Base-by-base conservation (phyloP, 2,888 invertebrate genomes). In the Charanyca ferruginea region DNA sequence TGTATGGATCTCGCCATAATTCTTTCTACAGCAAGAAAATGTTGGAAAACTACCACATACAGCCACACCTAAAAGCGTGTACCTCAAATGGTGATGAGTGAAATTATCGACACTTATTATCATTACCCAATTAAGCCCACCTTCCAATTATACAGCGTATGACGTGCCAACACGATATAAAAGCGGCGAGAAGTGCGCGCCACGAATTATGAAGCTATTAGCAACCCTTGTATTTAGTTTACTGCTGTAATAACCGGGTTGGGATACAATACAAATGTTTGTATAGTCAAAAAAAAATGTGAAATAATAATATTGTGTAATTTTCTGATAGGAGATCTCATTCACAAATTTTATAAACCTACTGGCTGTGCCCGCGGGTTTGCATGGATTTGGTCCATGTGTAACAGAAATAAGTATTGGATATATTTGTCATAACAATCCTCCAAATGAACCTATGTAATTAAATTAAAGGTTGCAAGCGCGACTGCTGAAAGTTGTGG, bases 151-250 rank as follows among this genome's bases (percentile, higher is more conserved):
- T n/a, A n/a, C n/a, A n/a, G n/a, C n/a, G n/a, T n/a, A 70, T 80
- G 62, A 49, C 80, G 80, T 80, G 80, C 65, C 70, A 62, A 51
- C 25, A 16, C 25, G 45, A 23, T 60, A 80, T 80, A 73, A 77
- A 69, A 22, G 64, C 48, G 57, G 32, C 48, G 16, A 74, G 60
- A 74, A 74, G 58, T 62, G 49, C 66, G 44, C 41, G 32, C 66
- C 32, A 60, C 73, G 76, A 81, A 74, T 81, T 81, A 81, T 80
- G 80, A 61, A 66, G 52, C 81, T 66, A 81, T 81, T 81, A 81
- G 32, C 72, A 57, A 53, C 66, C 72, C 53, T 71, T 71, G 59
- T 66, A 66, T 72, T 80, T 73, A 72, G 51, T 81, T 79, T 67
- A 74, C 62, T 55, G 63, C 49, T 11, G 66, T 63, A 63, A 75